Evolutionary conservation across 2,888 invertebrate genomes (phyloP).

Genomic region (Sipha maydis): DNA sequence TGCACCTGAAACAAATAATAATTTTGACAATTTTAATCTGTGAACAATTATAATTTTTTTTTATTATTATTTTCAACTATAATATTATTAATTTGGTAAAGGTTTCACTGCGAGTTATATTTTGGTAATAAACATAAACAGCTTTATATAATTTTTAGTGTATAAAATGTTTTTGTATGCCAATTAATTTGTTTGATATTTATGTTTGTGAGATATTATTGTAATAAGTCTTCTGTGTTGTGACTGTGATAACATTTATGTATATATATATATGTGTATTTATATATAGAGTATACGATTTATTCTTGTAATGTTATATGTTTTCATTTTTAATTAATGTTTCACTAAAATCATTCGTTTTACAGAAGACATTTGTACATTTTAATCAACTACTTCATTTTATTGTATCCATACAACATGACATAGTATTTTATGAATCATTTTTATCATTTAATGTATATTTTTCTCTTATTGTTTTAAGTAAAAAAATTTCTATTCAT

Average conservation of each 20-base stretch:
- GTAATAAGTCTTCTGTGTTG: slow-evolving; percentile 47
- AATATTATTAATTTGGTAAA: background rate
- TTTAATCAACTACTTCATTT: slow-evolving; percentile 5
- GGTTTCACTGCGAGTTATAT: background rate
- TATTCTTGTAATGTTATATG: slow-evolving; percentile 20
- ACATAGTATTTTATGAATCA: background rate
- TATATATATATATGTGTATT: background rate
- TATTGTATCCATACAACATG: background rate
- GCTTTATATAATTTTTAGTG: slow-evolving; percentile 32
- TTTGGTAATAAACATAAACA: background rate
- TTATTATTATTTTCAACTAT: slow-evolving; percentile 9
- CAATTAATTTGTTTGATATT: slow-evolving; percentile 24
- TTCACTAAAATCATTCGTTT: slow-evolving; percentile 16
- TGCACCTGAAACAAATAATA: slow-evolving; percentile 63
- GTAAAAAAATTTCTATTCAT: background rate
- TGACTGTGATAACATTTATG: slow-evolving; percentile 48
- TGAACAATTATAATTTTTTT: slow-evolving; percentile 20
- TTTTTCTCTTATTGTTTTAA: background rate
- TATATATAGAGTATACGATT: slow-evolving; percentile 45
- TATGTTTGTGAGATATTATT: slow-evolving; percentile 2
- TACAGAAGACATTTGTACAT: slow-evolving; percentile 30
- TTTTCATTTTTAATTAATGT: slow-evolving; percentile 32
- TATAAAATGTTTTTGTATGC: slow-evolving; percentile 28
- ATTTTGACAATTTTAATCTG: slow-evolving; percentile 2
- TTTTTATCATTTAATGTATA: slow-evolving; percentile 2